Evolutionary conservation across 2,888 invertebrate species (phyloP).

Genomic region (Lapara coniferarum): DNA sequence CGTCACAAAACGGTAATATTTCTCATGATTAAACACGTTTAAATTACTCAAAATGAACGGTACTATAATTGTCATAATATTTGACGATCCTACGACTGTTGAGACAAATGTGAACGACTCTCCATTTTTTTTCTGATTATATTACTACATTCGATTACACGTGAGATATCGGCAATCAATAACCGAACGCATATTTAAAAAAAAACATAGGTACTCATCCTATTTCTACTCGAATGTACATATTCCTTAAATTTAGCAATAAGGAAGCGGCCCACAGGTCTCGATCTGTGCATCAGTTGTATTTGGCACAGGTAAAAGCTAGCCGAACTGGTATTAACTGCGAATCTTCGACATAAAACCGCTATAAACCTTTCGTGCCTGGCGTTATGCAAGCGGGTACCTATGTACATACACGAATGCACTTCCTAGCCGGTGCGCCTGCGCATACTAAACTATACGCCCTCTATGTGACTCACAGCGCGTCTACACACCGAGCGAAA

Average conservation of each 20-base stretch:
- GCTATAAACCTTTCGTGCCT: conserved; percentile 42
- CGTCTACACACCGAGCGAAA: conserved; percentile 42
- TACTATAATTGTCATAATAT: conserved; percentile 19
- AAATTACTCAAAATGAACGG: conserved; percentile 23
- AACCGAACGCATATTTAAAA: no score
- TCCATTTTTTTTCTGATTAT: no score
- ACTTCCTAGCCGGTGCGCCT: conserved; percentile 70
- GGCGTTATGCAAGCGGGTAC: conserved; percentile 45
- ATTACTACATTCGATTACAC: no score
- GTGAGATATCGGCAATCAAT: no score
- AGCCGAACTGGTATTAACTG: neutral
- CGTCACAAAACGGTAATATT: conserved; percentile 24
- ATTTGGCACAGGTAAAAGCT: neutral
- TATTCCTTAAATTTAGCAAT: no score
- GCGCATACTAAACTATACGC: conserved; percentile 71
- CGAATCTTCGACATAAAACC: conserved; percentile 23
- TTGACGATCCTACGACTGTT: conserved; percentile 11
- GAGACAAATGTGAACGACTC: neutral
- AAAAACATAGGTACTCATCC: no score
- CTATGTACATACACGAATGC: conserved; percentile 56
- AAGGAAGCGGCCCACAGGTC: neutral
- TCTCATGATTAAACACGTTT: conserved; percentile 16
- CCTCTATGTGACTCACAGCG: conserved; percentile 67
- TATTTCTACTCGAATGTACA: no score
- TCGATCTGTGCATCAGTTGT: neutral